phyloP scores from a whole-genome alignment of 2,888 invertebrate species.

The Merodon equestris region DNA sequence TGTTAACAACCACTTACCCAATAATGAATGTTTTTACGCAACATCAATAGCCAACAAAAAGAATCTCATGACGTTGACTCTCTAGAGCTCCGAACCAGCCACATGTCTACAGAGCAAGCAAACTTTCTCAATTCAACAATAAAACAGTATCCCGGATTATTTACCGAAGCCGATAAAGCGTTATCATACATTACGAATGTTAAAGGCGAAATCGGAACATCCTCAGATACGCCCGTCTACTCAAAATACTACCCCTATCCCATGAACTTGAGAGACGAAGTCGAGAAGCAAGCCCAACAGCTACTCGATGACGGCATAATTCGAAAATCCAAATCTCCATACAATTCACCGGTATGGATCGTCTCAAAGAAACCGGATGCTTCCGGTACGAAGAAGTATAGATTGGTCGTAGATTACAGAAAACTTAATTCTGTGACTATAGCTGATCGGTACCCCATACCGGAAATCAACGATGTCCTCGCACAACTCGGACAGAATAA shows the following conservation, averaged over 20 bases:
- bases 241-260: neutral
- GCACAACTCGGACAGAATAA: neutral
- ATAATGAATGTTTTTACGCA: no score
- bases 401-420: neutral
- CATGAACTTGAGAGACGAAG: neutral
- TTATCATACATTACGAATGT: neutral
- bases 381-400: neutral
- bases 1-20: no score
- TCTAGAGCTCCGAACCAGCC: no score
- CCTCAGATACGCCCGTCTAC: neutral
- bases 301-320: neutral
- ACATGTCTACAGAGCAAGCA: no score
- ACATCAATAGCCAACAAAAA: no score
- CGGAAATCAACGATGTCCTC: slow-evolving; percentile 1
- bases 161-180: no score
- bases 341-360: neutral
- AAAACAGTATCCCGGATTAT: no score
- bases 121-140: no score
- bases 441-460: neutral
- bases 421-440: slow-evolving; percentile 1
- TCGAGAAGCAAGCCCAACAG: neutral
- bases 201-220: neutral
- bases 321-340: neutral
- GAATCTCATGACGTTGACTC: no score
- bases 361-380: neutral